Evolutionary conservation across 2,888 invertebrate species (phyloP).

Genomic region (Perizoma affinitatum): DNA sequence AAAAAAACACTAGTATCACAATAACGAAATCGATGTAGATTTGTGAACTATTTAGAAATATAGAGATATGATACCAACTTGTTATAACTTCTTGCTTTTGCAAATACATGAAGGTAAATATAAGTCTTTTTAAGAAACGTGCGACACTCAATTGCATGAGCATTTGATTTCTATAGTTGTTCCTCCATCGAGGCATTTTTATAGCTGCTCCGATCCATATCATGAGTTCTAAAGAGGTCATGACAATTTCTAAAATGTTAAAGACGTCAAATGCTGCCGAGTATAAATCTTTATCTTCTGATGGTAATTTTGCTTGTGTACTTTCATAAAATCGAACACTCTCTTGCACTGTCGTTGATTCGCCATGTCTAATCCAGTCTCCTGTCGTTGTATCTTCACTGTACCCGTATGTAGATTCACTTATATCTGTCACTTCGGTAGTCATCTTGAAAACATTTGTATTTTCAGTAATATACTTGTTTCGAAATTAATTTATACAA

Average conservation of each 20-base stretch:
- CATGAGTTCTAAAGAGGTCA: slow-evolving; percentile 67
- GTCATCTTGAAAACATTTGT: slow-evolving; percentile 55
- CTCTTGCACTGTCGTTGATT: slow-evolving; percentile 17
- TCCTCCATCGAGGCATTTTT: slow-evolving; percentile 69
- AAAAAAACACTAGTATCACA: slow-evolving; percentile 67
- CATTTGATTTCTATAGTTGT: slow-evolving; percentile 77
- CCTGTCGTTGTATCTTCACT: slow-evolving; percentile 3
- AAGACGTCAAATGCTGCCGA: slow-evolving; percentile 56
- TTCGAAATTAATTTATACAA: slow-evolving; percentile 10
- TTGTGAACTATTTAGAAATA: slow-evolving; percentile 50
- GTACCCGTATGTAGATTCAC: slow-evolving; percentile 23
- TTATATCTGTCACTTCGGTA: slow-evolving; percentile 44
- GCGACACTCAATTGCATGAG: slow-evolving; percentile 71
- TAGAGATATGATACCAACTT: slow-evolving; percentile 31
- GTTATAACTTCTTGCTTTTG: slow-evolving; percentile 43
- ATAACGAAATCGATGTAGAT: slow-evolving; percentile 73
- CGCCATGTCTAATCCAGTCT: slow-evolving; percentile 3
- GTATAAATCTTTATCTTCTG: slow-evolving; percentile 5
- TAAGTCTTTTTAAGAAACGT: slow-evolving; percentile 65
- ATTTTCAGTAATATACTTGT: slow-evolving; percentile 13
- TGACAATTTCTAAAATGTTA: slow-evolving; percentile 65
- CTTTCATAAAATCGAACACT: slow-evolving; percentile 24
- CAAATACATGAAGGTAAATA: slow-evolving; percentile 56
- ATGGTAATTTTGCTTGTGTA: background rate
- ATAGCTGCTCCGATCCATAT: slow-evolving; percentile 64